Conservation (phyloP, 2,888 invertebrate genomes). For the Sarcophaga caerulescens region DNA sequence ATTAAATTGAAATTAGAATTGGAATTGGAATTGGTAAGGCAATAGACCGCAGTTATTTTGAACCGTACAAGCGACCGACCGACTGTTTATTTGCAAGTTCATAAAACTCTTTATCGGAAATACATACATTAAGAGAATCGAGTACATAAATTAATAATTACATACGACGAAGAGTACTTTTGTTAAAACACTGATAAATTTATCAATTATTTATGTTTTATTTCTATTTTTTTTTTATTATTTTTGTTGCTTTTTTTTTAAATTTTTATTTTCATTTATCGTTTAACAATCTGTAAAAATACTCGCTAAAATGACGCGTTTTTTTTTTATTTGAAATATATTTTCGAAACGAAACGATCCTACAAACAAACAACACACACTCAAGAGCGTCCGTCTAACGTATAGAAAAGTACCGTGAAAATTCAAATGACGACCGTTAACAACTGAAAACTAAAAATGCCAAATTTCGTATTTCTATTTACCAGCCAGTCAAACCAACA, state of each 20-base stretch:
- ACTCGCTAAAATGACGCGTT: constrained; percentile 10
- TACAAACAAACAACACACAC: background rate
- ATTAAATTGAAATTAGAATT: background rate
- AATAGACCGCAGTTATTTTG: constrained; percentile 37
- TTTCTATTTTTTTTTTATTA: background rate
- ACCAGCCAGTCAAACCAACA: background rate
- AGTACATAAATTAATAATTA: too few species aligned
- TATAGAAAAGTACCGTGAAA: constrained; percentile 72
- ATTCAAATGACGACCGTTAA: constrained; percentile 77
- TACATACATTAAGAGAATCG: background rate
- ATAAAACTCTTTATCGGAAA: background rate
- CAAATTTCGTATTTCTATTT: constrained; percentile 72
- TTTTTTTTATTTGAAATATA: constrained; percentile 27
- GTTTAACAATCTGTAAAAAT: constrained; percentile 1
- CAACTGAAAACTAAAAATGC: constrained; percentile 77
- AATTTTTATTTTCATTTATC: constrained; percentile 31
- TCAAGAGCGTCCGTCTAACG: background rate
- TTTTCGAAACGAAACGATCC: constrained; percentile 19
- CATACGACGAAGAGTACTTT: background rate
- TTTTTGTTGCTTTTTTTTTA: background rate
- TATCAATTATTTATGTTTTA: constrained; percentile 31
- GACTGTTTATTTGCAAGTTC: background rate
- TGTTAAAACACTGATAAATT: constrained; percentile 27
- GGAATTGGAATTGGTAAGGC: background rate
- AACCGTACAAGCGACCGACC: background rate